Evolutionary conservation across 1,140 invertebrate species (phyloP).

Genomic region (Saxidomus purpurata): DNA sequence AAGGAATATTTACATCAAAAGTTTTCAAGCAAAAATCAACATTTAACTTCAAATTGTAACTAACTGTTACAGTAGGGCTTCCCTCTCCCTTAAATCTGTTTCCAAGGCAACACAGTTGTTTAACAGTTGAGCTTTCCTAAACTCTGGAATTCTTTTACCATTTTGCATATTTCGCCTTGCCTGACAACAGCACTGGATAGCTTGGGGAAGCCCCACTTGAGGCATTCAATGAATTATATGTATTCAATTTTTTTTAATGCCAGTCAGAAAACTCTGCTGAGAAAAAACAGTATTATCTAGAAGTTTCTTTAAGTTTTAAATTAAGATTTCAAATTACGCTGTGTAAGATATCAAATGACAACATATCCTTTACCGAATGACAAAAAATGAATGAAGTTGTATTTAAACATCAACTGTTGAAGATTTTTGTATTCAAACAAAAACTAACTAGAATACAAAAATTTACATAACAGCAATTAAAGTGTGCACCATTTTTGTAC

Average conservation of each 20-base stretch:
- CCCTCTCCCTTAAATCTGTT: no score
- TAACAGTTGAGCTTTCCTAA: no score
- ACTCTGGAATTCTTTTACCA: no score
- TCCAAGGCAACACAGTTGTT: no score
- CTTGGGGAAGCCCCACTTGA: neutral
- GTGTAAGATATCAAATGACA: neutral
- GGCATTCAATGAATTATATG: neutral
- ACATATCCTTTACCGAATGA: neutral
- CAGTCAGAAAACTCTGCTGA: neutral
- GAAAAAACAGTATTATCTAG: neutral
- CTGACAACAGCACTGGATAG: neutral
- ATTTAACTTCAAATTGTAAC: no score
- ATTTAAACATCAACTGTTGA: neutral
- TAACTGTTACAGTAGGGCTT: no score
- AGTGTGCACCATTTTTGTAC: neutral
- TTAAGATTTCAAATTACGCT: no score
- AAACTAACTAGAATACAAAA: neutral
- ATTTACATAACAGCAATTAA: neutral
- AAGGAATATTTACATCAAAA: no score
- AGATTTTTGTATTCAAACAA: constrained; percentile 1
- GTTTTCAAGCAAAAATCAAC: no score
- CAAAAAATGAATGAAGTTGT: neutral
- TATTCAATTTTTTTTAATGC: neutral
- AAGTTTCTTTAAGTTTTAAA: no score
- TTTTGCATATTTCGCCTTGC: no score